phyloP scores from a whole-genome alignment of 2,888 invertebrate genomes.

The Drosophila imparisetae region DNA sequence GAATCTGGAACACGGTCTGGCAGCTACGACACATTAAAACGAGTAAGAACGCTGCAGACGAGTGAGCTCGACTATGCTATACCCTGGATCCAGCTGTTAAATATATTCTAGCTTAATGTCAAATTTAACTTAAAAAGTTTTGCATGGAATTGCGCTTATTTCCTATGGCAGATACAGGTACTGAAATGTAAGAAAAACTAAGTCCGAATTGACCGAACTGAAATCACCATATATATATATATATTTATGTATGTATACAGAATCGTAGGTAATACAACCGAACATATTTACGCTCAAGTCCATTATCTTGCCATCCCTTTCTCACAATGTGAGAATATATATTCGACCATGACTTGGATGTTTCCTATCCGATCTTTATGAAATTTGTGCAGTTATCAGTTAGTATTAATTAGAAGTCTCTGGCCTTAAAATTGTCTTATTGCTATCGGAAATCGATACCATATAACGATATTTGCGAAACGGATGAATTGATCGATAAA shows the following conservation, averaged over 20 bases:
- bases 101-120: neutral
- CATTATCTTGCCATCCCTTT: too few species aligned
- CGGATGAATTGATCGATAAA: neutral
- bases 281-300: too few species aligned
- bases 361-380: neutral
- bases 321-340: neutral
- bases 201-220: neutral
- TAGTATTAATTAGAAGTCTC: neutral
- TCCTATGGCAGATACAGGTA: neutral
- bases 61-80: neutral
- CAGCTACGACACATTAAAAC: slow-evolving; percentile 43
- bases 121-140: neutral
- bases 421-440: neutral
- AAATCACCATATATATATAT: neutral
- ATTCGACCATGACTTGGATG: neutral
- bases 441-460: neutral
- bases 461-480: neutral
- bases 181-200: neutral
- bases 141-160: neutral
- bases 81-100: neutral
- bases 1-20: slow-evolving; percentile 62
- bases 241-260: neutral
- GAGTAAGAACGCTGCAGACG: neutral
- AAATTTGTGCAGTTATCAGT: neutral
- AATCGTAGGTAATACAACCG: neutral